Evolutionary conservation across 2,888 invertebrate species (phyloP).

Genomic region (Microchrysa polita): DNA sequence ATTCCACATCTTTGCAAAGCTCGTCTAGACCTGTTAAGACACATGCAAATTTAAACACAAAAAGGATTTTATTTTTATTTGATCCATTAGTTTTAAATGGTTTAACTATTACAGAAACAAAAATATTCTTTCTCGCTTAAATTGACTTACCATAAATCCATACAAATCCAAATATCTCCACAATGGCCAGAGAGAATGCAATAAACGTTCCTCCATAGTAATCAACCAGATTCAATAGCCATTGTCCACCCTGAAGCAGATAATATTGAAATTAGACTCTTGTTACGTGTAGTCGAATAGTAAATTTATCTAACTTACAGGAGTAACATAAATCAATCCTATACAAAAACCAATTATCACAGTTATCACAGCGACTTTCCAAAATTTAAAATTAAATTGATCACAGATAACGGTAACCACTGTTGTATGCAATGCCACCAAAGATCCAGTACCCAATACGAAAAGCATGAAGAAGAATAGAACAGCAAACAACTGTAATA

Average conservation of each 20-base stretch:
- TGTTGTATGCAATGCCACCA: conserved; percentile 75
- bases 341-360: conserved; percentile 70
- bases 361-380: conserved; percentile 70
- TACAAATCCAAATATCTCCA: conserved; percentile 68
- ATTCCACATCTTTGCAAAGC: conserved; percentile 77
- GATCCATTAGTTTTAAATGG: not conserved
- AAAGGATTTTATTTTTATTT: not conserved
- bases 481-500: conserved; percentile 75
- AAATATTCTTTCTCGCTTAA: no score
- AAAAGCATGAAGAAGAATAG: conserved; percentile 85
- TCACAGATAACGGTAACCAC: conserved; percentile 76
- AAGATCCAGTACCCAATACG: conserved; percentile 79
- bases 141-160: conserved; percentile 69
- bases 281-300: no score
- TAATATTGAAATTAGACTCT: conserved; percentile 36
- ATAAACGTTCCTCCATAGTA: conserved; percentile 72
- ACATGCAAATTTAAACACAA: no score
- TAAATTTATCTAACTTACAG: conserved; percentile 70
- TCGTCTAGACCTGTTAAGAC: conserved; percentile 68
- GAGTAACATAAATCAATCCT: conserved; percentile 78
- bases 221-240: conserved; percentile 69
- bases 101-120: no score
- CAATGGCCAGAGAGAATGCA: conserved; percentile 68
- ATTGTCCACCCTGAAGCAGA: conserved; percentile 70
- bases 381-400: conserved; percentile 69